Conservation (phyloP, 2,113 vertebrate genomes). For the Neopipo cinnamomea region DNA sequence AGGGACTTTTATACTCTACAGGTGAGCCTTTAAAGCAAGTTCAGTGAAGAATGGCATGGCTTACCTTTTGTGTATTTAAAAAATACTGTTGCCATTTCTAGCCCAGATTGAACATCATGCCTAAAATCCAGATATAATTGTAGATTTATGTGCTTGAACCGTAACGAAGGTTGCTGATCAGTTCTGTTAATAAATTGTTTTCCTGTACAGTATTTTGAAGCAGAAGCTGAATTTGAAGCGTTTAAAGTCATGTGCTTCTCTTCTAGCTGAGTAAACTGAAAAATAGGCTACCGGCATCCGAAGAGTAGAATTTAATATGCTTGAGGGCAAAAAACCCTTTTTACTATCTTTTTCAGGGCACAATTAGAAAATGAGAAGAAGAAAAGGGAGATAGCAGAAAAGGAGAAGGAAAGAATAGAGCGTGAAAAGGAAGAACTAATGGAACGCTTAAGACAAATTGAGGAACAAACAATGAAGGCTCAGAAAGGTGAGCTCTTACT, state of each 20-base stretch:
- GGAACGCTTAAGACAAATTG: conserved; percentile 89
- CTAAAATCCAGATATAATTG: neutral
- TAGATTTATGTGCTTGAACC: neutral
- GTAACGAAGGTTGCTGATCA: neutral
- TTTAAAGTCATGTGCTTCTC: neutral
- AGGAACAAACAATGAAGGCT: conserved; percentile 93
- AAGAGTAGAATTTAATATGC: neutral
- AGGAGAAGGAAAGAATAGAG: conserved; percentile 96
- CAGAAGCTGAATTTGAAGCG: neutral
- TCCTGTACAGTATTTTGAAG: neutral
- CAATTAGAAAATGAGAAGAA: conserved; percentile 98
- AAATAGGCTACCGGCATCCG: neutral
- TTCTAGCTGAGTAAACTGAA: neutral
- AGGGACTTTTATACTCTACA: neutral
- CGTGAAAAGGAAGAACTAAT: conserved; percentile 95
- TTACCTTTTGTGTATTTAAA: neutral
- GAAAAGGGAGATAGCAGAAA: conserved; percentile 93
- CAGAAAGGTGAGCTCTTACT: conserved; percentile 84
- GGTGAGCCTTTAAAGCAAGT: neutral
- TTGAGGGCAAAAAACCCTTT: neutral
- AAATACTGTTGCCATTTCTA: neutral
- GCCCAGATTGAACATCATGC: neutral
- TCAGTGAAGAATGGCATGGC: neutral
- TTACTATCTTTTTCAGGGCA: conserved; percentile 75
- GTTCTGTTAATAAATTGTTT: neutral